Conservation (phyloP, 2,888 invertebrate genomes). For the Cyaniris semiargus region DNA sequence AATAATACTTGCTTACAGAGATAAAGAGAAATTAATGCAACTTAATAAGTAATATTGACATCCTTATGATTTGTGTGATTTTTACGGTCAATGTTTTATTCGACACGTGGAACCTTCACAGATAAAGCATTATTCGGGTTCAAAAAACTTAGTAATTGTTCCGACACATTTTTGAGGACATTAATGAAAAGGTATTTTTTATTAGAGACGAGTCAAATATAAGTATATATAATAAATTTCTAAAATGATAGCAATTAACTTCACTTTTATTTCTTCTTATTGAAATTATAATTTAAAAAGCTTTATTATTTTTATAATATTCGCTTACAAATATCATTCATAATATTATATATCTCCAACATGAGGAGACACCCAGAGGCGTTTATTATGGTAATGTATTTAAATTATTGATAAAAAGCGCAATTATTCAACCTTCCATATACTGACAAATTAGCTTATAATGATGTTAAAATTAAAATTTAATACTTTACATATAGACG, state of each 20-base stretch:
- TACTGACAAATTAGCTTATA: conserved; percentile 27
- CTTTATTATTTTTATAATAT: conserved; percentile 7
- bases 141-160: not conserved
- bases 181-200: not conserved
- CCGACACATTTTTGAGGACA: not conserved
- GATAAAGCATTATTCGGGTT: not conserved
- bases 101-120: not conserved
- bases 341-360: conserved; percentile 1
- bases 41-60: conserved; percentile 20
- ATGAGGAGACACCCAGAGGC: not conserved
- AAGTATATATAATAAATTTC: no score
- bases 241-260: not conserved
- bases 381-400: conserved; percentile 29
- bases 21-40: conserved; percentile 27
- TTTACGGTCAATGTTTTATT: not conserved
- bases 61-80: not conserved
- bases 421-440: conserved; percentile 23
- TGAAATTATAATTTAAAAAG: not conserved
- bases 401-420: conserved; percentile 27
- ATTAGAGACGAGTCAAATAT: not conserved
- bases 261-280: not conserved
- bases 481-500: not conserved
- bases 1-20: conserved; percentile 41
- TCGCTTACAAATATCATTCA: conserved; percentile 26
- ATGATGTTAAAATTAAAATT: conserved; percentile 23